Base-by-base conservation (phyloP, 2,113 vertebrate species). In the Seriola dumerili region DNA sequence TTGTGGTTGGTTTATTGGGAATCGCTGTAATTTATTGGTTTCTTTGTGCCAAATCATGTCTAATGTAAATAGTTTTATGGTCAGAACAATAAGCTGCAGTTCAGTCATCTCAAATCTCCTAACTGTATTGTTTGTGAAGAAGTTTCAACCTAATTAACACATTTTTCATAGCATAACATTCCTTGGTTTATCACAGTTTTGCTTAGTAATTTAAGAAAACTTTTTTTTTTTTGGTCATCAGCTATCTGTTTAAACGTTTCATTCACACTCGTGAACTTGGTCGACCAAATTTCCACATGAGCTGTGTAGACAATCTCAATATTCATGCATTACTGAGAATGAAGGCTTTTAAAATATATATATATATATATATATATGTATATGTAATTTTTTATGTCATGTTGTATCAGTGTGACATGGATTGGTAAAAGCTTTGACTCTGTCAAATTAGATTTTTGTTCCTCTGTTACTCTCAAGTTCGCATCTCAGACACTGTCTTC, bases 21-120 rank as follows among this genome's bases (percentile, higher is more conserved):
- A 78, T 50, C 59, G 61, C 68, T 81, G 50, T 88, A 66, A 79
- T 80, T 81, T 72, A 55, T 84, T 79, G 29, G 73, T 75, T 68
- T 78, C 8, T 63, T 82, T 85, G 81, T 94, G 92, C 92, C 92
- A 93, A 93, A 90, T 23, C 8, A 2, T 72, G 48, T 76, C 32
- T 63, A 0, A 0, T 91, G 85, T 90, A 84, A 82, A 88, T 91
- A 79, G 48, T 73, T 77, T 61, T 16, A 58, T 82, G 72, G 46
- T 88, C 78, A 88, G 70, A 90, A 73, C 52, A 87, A 88, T 76
- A 87, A 81, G 78, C 85, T 90, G 77, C 83, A 81, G 81, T 80
- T 67, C 64, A 70, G 50, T 74, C 71, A 78, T 81, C 59, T 88
- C 78, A 78, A n/a, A 19, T 72, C 59, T 77, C n/a, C 40, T 29